phyloP scores from a whole-genome alignment of 92 coral and sea anemone species.

The Palythoa grandis region DNA sequence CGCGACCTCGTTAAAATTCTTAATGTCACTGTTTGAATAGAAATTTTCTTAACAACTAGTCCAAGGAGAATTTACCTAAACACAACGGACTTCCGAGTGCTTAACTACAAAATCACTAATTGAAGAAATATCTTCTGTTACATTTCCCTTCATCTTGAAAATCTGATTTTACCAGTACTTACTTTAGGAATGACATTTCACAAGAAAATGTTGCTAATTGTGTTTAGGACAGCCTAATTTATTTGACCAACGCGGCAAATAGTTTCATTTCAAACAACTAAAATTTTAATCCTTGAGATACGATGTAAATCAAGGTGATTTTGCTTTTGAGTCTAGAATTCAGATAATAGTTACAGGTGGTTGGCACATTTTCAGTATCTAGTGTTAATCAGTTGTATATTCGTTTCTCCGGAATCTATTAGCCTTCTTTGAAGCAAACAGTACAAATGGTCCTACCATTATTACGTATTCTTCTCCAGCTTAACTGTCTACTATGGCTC shows the following conservation, averaged over 20 bases:
- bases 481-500: neutral
- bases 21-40: neutral
- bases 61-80: neutral
- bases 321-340: neutral
- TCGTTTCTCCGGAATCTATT: constrained; percentile 1
- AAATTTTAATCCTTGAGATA: neutral
- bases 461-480: neutral
- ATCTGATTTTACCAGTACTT: neutral
- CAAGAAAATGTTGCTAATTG: neutral
- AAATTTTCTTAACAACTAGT: neutral
- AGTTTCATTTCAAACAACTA: neutral
- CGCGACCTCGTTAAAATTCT: too few relatives aligned
- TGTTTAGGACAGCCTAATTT: constrained; percentile 3
- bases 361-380: neutral
- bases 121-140: neutral
- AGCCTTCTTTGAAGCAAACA: neutral
- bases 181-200: neutral
- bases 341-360: neutral
- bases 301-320: neutral
- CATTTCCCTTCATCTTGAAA: neutral
- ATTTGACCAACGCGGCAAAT: neutral
- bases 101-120: neutral
- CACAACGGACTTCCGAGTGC: neutral
- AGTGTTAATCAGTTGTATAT: neutral
- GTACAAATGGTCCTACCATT: neutral